Conservation (phyloP, 2,113 vertebrate species). For the Ammodytes marinus region DNA sequence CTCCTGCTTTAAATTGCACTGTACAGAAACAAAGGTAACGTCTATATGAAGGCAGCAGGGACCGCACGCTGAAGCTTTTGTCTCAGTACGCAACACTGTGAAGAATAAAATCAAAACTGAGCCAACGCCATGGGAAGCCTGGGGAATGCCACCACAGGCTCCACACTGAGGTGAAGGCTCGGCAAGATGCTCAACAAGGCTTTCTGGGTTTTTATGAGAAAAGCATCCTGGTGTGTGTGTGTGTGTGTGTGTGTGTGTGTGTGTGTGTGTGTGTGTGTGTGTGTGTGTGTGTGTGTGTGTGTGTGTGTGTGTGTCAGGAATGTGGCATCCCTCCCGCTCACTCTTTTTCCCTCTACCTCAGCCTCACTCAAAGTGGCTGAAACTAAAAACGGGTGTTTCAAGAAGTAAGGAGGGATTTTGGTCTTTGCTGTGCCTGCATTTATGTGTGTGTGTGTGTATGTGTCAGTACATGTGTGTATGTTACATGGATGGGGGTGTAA, state of each 20-base stretch:
- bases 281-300: slow-evolving; percentile 22
- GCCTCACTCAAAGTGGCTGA: slow-evolving; percentile 56
- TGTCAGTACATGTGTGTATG: slow-evolving; percentile 30
- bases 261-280: slow-evolving; percentile 17
- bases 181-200: slow-evolving; percentile 54
- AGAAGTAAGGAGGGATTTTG: slow-evolving; percentile 39
- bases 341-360: slow-evolving; percentile 40
- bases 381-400: slow-evolving; percentile 62
- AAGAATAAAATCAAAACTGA: slow-evolving; percentile 65
- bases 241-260: slow-evolving; percentile 19
- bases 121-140: slow-evolving; percentile 57
- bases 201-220: slow-evolving; percentile 56
- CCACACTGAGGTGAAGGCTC: slow-evolving; percentile 51
- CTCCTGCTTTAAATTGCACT: slow-evolving; percentile 54
- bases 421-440: slow-evolving; percentile 30
- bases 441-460: slow-evolving; percentile 37
- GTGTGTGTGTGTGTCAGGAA: slow-evolving; percentile 46
- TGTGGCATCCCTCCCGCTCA: slow-evolving; percentile 45
- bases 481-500: slow-evolving; percentile 61
- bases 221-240: slow-evolving; percentile 44
- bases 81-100: slow-evolving; percentile 49
- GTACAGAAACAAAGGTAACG: slow-evolving; percentile 44
- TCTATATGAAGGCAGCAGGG: slow-evolving; percentile 42
- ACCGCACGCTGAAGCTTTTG: slow-evolving; percentile 46
- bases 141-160: slow-evolving; percentile 63